Evolutionary conservation across 2,113 vertebrate genomes (phyloP).

Genomic region (Macaca nemestrina): DNA sequence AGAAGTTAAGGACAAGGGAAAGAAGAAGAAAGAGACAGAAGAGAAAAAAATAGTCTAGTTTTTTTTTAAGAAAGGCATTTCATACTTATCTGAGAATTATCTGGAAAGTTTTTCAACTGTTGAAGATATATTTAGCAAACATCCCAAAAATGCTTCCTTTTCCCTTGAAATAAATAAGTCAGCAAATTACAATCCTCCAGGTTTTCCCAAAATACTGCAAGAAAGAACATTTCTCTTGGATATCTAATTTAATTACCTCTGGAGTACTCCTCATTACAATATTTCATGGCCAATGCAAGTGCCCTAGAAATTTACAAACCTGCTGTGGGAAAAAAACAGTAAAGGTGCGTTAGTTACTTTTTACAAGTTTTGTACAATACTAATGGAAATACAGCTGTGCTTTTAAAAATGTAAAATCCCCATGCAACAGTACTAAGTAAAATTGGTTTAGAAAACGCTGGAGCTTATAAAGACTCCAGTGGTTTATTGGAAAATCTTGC

Average conservation of each 20-base stretch:
- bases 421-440: neutral
- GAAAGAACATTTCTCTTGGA: conserved; percentile 26
- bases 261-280: neutral
- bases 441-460: neutral
- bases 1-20: neutral
- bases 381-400: neutral
- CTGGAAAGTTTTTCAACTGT: neutral
- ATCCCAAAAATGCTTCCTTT: neutral
- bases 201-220: neutral
- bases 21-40: neutral
- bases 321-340: neutral
- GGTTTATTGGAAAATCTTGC: neutral
- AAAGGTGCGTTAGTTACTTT: neutral
- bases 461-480: neutral
- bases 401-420: neutral
- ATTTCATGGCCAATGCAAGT: conserved; percentile 2
- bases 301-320: neutral
- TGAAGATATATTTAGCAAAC: neutral
- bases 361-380: neutral
- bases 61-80: neutral
- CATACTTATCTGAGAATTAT: neutral
- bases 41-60: neutral
- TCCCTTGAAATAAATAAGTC: neutral
- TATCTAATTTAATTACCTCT: conserved; percentile 24
- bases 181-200: neutral